phyloP scores from a whole-genome alignment of 2,888 invertebrate genomes.

The Belgica antarctica region DNA sequence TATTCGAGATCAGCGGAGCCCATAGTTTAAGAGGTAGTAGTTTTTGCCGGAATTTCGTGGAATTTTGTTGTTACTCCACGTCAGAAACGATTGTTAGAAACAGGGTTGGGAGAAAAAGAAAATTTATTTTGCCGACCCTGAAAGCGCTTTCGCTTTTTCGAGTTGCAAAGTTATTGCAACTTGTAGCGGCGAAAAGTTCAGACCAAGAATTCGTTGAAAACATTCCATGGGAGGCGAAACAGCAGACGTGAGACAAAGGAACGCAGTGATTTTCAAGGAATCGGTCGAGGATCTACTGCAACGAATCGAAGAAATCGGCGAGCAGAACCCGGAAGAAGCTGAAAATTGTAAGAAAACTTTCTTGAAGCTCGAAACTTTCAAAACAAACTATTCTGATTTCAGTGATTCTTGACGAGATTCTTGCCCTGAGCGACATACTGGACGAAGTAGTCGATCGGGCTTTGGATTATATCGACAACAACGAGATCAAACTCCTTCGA shows the following conservation, averaged over 20 bases:
- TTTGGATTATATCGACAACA: conserved; percentile 63
- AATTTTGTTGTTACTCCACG: no score
- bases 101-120: no score
- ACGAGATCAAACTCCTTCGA: conserved; percentile 57
- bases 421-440: conserved; percentile 61
- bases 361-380: no score
- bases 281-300: neutral
- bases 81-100: no score
- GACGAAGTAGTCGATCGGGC: conserved; percentile 61
- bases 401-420: conserved; percentile 60
- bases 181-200: neutral
- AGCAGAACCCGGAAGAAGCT: neutral
- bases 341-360: neutral
- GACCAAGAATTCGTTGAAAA: neutral
- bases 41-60: neutral
- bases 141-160: neutral
- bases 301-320: neutral
- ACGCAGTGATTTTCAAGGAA: neutral
- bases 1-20: neutral
- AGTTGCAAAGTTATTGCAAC: neutral
- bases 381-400: no score
- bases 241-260: neutral
- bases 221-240: neutral
- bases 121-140: no score
- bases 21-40: neutral